A percentile compares a stretch with the other conserved stretches of the same genome.
phyloP scores from a whole-genome alignment of 2,797 vertebrate genomes.

The Eremophila alpestris region DNA sequence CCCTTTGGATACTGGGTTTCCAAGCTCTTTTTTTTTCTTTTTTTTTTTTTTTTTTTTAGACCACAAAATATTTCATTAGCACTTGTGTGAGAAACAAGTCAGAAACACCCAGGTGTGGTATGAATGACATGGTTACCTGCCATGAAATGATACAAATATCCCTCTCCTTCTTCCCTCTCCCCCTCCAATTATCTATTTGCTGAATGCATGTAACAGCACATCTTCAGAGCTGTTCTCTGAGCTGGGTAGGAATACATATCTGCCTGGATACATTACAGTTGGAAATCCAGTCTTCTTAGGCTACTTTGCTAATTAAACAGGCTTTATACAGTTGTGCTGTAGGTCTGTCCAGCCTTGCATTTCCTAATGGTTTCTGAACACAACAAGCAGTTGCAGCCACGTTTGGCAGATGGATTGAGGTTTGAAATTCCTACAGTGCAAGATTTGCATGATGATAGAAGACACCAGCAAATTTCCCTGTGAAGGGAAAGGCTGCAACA shows the following conservation, averaged over 20 bases:
- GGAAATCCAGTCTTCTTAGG: background rate
- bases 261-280: background rate
- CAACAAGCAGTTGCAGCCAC: background rate
- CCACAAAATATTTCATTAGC: background rate
- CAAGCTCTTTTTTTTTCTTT: background rate
- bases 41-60: background rate
- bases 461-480: background rate
- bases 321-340: background rate
- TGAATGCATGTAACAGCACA: background rate
- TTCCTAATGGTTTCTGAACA: background rate
- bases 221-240: background rate
- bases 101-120: background rate
- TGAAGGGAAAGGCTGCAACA: background rate
- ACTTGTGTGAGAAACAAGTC: conserved; percentile 15
- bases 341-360: background rate
- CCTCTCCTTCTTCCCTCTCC: background rate
- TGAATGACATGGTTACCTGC: background rate
- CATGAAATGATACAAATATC: background rate
- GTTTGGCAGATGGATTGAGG: background rate
- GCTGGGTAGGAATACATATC: background rate
- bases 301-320: background rate
- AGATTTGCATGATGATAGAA: background rate
- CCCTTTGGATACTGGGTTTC: conserved; percentile 36
- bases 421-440: background rate
- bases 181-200: background rate